Evolutionary conservation across 2,888 invertebrate genomes (phyloP), one percentile per base, ranked within the genome.

Genomic region (Brachycybe producta): DNA sequence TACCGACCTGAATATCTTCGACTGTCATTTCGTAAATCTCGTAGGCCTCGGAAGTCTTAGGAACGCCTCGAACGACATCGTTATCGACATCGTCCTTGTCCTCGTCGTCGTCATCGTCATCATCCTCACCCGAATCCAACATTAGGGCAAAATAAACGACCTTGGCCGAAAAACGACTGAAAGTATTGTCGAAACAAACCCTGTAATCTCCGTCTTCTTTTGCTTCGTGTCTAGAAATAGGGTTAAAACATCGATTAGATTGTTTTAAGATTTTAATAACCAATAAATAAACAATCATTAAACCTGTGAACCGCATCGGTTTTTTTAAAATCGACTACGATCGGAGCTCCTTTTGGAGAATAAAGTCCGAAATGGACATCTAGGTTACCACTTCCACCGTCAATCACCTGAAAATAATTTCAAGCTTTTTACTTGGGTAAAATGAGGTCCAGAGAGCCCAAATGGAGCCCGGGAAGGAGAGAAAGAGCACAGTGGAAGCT

Each of bases 101-200:
- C 11, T 63, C 63, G 36, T 68, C 67, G 4, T 66, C 67, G 0
- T 72, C 70, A 0, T 73, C 74, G 24, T 77, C 77, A 19, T 71
- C 70, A 36, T 79, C 79, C 44, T 58, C 57, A 15, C 57, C 60
- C 47, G 58, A 59, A 45, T 65, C 67, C 5, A 83, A 73, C 56
- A 79, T 70, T 8, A 88, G 62, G 62, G 85, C 85, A 62, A 88
- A 85, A 65, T 83, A 86, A 0, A 88, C 81, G 0, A 84, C 80
- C 64, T 91, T 91, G 13, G 75, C 70, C 56, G 84, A 83, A 61
- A 83, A 85, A n/a, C 78, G 69, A 64, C 85, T 86, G 65, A 82
- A 83, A 1, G 77, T 79, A 65, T 91, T 91, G 64, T 90, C 90
- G 61, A 90, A 86, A 61, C 91, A 91, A 60, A 90, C 76, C 54